Percentiles rank a stretch among this genome's conserved stretches.
phyloP scores from a whole-genome alignment of 2,888 invertebrate genomes.

The Aleiodes testaceus region DNA sequence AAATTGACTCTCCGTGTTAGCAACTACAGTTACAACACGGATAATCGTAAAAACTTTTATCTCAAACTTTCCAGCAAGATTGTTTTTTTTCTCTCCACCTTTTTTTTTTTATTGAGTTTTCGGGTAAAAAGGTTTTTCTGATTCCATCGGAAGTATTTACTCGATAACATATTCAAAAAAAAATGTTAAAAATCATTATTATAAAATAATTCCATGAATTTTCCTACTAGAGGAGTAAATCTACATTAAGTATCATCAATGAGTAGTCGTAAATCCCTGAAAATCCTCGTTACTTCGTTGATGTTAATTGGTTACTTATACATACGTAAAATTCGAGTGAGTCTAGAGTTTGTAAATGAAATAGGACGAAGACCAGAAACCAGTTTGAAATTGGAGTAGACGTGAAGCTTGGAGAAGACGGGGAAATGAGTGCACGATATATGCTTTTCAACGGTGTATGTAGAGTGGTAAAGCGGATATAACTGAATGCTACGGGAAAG shows the following conservation, averaged over 20 bases:
- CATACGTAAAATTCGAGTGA: constrained; percentile 21
- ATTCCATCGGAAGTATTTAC: constrained; percentile 4
- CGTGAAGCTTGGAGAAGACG: constrained; percentile 26
- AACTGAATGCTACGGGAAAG: constrained; percentile 49
- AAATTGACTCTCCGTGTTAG: constrained; percentile 44
- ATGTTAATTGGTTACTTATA: constrained; percentile 38
- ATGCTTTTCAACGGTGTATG: constrained; percentile 28
- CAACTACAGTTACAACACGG: constrained; percentile 31
- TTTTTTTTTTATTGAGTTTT: constrained; percentile 23
- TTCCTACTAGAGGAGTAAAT: neutral
- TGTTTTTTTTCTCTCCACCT: too few relatives aligned
- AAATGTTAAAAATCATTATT: too few relatives aligned
- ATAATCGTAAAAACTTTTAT: constrained; percentile 39
- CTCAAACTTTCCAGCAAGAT: constrained; percentile 6
- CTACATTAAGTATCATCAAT: neutral
- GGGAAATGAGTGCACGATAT: constrained; percentile 38
- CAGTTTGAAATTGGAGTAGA: constrained; percentile 20
- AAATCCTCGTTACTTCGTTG: constrained; percentile 20
- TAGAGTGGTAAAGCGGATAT: constrained; percentile 52
- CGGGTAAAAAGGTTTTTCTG: neutral
- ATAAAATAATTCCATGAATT: constrained; percentile 14
- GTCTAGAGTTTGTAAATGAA: constrained; percentile 9
- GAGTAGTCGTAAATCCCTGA: neutral
- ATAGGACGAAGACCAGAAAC: constrained; percentile 31
- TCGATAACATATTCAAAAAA: constrained; percentile 5